phyloP scores from a whole-genome alignment of 1,140 invertebrate species.

The Liolophura sinensis region DNA sequence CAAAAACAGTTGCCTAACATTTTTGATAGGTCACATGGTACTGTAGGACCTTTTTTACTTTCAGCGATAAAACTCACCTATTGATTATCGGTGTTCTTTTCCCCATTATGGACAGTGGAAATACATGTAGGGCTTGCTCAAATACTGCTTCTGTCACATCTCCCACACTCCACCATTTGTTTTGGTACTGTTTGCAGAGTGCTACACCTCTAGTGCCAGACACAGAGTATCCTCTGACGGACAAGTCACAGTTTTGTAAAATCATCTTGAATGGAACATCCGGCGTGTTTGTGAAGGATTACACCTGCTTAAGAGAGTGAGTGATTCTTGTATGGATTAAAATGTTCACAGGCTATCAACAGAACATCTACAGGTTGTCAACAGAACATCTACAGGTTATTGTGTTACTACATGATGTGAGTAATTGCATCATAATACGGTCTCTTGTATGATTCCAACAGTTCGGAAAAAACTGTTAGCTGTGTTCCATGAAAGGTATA shows the following conservation, averaged over 20 bases:
- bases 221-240: conserved; percentile 69
- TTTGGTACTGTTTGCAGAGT: conserved; percentile 37
- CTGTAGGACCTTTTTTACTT: no score
- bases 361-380: no score
- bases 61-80: no score
- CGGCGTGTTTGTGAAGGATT: conserved; percentile 54
- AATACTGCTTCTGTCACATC: conserved; percentile 3
- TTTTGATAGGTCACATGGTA: no score
- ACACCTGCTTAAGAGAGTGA: conserved; percentile 58
- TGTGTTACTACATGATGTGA: no score
- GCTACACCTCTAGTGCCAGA: conserved; percentile 62
- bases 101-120: background rate
- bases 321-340: background rate
- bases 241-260: conserved; percentile 66
- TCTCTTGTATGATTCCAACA: no score
- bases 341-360: background rate
- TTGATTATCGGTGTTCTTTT: background rate
- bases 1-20: no score
- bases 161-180: background rate
- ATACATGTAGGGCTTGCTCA: background rate
- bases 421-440: no score
- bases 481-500: no score
- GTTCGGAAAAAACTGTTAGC: no score
- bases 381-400: no score
- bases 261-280: conserved; percentile 18